These are phyloP conservation scores for Hucho hucho DNA, from an alignment of 2,113 vertebrate genomes.

Conservation along the genomic window DNA sequence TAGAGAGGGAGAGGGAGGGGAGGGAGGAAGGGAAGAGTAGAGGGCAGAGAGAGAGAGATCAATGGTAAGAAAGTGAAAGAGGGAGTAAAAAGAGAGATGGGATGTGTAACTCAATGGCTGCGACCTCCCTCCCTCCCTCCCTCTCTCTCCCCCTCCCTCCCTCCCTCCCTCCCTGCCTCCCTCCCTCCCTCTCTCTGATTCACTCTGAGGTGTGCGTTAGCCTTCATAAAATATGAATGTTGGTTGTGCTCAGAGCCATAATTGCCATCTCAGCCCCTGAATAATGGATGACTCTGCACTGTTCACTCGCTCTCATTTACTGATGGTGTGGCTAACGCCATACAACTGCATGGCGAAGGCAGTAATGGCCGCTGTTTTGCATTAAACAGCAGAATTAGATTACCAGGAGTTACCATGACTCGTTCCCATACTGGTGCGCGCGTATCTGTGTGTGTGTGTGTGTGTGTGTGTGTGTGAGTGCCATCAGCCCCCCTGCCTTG, in stretches of 20 bases:
- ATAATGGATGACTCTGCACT: slow-evolving; percentile 91
- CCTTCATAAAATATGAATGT: slow-evolving; percentile 68
- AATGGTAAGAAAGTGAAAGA: slow-evolving; percentile 12
- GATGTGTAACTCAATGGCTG: slow-evolving; percentile 11
- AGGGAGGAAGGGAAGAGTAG: background rate
- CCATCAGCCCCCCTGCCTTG: no score
- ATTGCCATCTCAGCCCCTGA: slow-evolving; percentile 94
- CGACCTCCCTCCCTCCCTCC: slow-evolving; percentile 6
- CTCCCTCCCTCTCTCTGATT: background rate
- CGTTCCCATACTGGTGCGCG: no score
- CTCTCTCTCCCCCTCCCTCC: slow-evolving; percentile 32
- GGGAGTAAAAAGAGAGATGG: slow-evolving; percentile 26
- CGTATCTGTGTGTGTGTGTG: no score
- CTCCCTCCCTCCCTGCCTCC: slow-evolving; percentile 21
- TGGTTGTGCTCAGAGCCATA: slow-evolving; percentile 95
- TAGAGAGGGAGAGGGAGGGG: background rate
- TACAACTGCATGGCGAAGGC: slow-evolving; percentile 40
- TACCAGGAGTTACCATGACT: no score
- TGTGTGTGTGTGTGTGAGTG: no score
- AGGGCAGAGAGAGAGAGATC: slow-evolving; percentile 16
- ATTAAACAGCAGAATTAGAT: slow-evolving; percentile 37
- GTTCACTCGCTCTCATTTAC: slow-evolving; percentile 86
- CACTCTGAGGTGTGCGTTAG: slow-evolving; percentile 48
- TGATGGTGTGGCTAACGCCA: slow-evolving; percentile 85
- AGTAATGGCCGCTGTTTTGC: slow-evolving; percentile 22